Evolutionary conservation across 2,113 vertebrate species (phyloP).

Genomic region (Falco punctatus): DNA sequence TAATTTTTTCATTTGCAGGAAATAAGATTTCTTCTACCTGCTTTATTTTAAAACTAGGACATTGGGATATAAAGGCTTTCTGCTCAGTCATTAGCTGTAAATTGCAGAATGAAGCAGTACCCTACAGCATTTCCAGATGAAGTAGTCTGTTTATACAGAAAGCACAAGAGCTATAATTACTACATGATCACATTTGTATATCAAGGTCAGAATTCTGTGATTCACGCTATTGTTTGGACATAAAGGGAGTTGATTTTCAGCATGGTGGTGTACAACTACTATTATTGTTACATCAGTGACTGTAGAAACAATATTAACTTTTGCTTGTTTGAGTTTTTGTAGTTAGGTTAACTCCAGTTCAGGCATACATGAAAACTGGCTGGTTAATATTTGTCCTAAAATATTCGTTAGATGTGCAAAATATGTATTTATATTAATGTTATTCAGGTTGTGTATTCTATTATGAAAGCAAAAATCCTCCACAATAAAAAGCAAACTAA

Average conservation of each 20-base stretch:
- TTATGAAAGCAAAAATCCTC: background rate
- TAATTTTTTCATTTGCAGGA: background rate
- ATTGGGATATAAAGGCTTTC: background rate
- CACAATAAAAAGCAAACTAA: background rate
- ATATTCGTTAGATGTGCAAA: background rate
- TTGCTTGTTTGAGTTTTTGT: constrained; percentile 20
- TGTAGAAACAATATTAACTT: constrained; percentile 67
- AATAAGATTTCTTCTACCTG: constrained; percentile 13
- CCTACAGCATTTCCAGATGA: constrained; percentile 42
- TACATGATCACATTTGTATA: constrained; percentile 56
- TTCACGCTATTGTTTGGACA: constrained; percentile 63
- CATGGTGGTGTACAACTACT: constrained; percentile 35
- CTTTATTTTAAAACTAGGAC: constrained; percentile 2
- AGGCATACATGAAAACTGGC: background rate
- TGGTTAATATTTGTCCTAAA: background rate
- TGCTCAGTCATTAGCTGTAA: constrained; percentile 36
- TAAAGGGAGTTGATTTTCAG: constrained; percentile 67
- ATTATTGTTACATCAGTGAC: constrained; percentile 53
- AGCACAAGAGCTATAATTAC: constrained; percentile 65
- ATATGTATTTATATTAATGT: background rate
- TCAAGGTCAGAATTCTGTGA: constrained; percentile 71
- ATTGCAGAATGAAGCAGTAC: constrained; percentile 20
- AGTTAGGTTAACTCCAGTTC: background rate
- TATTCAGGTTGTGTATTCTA: background rate
- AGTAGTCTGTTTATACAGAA: constrained; percentile 64